Conservation (phyloP, 2,888 invertebrate genomes). For the Helicoverpa assulta region DNA sequence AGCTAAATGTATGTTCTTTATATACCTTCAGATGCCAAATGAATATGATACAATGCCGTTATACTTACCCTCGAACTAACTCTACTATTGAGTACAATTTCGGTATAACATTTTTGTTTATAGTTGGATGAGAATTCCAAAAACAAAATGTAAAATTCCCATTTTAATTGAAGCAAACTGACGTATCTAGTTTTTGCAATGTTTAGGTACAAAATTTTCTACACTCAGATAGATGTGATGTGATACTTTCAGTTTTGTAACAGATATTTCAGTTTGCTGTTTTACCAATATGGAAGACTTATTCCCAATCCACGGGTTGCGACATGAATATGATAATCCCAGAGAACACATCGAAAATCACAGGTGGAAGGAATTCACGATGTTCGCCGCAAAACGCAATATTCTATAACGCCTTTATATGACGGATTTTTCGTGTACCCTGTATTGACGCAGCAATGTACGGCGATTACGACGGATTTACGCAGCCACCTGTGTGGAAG, state of each 20-base stretch:
- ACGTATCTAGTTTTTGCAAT: too few species aligned
- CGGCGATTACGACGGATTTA: constrained; percentile 66
- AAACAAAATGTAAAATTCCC: too few species aligned
- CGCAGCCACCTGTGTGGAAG: constrained; percentile 61
- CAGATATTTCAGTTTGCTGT: constrained; percentile 50
- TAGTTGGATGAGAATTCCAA: too few species aligned
- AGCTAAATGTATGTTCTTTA: too few species aligned
- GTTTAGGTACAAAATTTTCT: constrained; percentile 23
- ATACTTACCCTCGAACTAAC: too few species aligned
- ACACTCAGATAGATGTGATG: constrained; percentile 11
- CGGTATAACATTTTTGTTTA: too few species aligned
- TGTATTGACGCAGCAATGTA: constrained; percentile 65
- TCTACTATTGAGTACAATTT: too few species aligned
- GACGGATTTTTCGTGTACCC: constrained; percentile 64
- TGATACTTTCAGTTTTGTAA: constrained; percentile 36
- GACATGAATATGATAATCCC: constrained; percentile 74
- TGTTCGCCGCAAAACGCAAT: constrained; percentile 62
- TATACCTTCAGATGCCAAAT: too few species aligned
- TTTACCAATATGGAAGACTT: constrained; percentile 65
- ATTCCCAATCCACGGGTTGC: constrained; percentile 58
- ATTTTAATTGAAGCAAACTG: too few species aligned
- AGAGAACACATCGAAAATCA: constrained; percentile 63
- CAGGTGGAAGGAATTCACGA: constrained; percentile 67
- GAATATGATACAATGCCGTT: too few species aligned
- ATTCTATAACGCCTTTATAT: constrained; percentile 65